Evolutionary conservation across 2,113 vertebrate genomes (phyloP).

Genomic region (Dascyllus trimaculatus): DNA sequence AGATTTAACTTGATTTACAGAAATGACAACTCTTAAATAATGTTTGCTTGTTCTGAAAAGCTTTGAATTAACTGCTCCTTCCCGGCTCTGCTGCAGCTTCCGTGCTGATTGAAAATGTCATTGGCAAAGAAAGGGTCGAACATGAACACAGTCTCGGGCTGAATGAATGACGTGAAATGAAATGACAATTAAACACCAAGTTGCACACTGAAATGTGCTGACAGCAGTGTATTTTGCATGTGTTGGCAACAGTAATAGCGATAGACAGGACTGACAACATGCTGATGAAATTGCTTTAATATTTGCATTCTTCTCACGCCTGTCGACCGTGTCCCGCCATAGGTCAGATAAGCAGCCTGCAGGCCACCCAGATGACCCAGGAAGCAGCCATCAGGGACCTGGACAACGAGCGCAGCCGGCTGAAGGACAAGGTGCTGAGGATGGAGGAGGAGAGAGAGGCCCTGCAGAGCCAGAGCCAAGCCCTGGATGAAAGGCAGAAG

Average conservation of each 20-base stretch:
- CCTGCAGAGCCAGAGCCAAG: conserved; percentile 91
- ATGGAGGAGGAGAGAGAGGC: conserved; percentile 94
- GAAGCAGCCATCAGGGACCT: conserved; percentile 97
- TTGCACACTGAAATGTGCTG: too few relatives aligned
- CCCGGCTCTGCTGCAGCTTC: too few relatives aligned
- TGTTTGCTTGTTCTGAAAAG: too few relatives aligned
- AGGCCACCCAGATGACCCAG: conserved; percentile 98
- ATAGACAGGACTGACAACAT: background rate
- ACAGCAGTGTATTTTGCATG: too few relatives aligned
- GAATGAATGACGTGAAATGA: too few relatives aligned
- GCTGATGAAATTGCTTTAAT: background rate
- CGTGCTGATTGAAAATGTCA: too few relatives aligned
- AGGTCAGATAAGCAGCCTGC: conserved; percentile 99
- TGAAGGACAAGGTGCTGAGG: conserved; percentile 92
- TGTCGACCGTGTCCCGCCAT: conserved; percentile 7
- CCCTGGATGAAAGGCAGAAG: conserved; percentile 92
- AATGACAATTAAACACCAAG: background rate
- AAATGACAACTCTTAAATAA: too few relatives aligned
- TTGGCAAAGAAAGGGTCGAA: too few relatives aligned
- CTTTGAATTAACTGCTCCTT: too few relatives aligned
- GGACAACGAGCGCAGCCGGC: conserved; percentile 94
- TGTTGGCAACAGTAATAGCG: background rate
- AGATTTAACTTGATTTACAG: too few relatives aligned
- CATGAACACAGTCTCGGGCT: too few relatives aligned
- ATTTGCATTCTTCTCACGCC: background rate